Evolutionary conservation across 30 jellyfish, hydroid and myxozoan species (phyloP).

Genomic region (Chrysaora quinquecirrha): DNA sequence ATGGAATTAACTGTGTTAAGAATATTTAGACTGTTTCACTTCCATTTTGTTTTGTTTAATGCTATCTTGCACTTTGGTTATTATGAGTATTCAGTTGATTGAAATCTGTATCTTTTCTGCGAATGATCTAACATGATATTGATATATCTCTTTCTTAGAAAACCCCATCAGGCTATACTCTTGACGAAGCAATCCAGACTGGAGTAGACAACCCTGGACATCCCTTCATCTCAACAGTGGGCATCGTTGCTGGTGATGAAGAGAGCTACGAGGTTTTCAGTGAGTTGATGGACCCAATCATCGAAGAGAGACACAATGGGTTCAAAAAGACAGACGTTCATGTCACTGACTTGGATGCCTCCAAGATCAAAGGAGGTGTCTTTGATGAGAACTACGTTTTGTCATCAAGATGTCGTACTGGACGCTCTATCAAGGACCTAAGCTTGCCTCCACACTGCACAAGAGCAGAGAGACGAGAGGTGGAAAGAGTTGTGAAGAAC

Average conservation of each 20-base stretch:
- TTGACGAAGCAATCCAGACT: slow-evolving; percentile 87
- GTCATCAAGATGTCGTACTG: slow-evolving; percentile 82
- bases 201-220: slow-evolving; percentile 93
- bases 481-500: slow-evolving; percentile 50
- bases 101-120: no score
- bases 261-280: slow-evolving; percentile 69
- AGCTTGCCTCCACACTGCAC: slow-evolving; percentile 85
- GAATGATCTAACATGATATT: no score
- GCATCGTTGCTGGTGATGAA: slow-evolving; percentile 89
- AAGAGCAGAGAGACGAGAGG: slow-evolving; percentile 76
- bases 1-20: no score
- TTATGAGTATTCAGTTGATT: no score
- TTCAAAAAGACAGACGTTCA: slow-evolving; percentile 63
- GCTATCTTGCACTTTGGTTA: no score
- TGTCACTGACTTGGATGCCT: slow-evolving; percentile 75
- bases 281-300: slow-evolving; percentile 78
- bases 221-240: slow-evolving; percentile 82
- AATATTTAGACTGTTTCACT: no score
- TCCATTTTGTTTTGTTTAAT: no score
- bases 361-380: slow-evolving; percentile 73
- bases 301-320: slow-evolving; percentile 82
- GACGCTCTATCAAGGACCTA: slow-evolving; percentile 58
- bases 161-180: slow-evolving; percentile 76
- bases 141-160: no score
- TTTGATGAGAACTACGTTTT: slow-evolving; percentile 81